A percentile compares a stretch with the other conserved stretches of the same genome.
These are phyloP conservation scores for Hecatera dysodea DNA, from an alignment of 2,888 invertebrate species.

Conservation along the genomic window DNA sequence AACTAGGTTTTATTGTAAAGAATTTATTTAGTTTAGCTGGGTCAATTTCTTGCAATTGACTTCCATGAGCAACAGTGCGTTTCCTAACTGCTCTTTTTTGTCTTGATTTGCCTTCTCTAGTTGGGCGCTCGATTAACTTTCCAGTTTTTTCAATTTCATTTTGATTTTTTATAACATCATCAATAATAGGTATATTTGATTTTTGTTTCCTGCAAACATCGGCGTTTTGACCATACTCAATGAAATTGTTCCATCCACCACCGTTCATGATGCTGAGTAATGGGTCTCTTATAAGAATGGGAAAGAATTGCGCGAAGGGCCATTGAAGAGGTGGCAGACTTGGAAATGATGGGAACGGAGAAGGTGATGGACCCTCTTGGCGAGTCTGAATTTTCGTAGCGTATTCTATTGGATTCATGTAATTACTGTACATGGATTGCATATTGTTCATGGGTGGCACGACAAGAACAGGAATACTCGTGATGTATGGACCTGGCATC, in stretches of 20 bases:
- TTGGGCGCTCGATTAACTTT: constrained; percentile 45
- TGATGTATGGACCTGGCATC: constrained; percentile 76
- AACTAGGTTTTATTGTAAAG: constrained; percentile 70
- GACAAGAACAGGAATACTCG: constrained; percentile 80
- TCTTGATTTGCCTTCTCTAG: constrained; percentile 66
- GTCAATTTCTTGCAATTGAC: constrained; percentile 72
- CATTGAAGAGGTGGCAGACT: constrained; percentile 79
- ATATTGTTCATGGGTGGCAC: constrained; percentile 72
- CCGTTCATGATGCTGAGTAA: constrained; percentile 86
- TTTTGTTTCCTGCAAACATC: constrained; percentile 88
- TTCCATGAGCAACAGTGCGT: constrained; percentile 74
- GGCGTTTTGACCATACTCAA: constrained; percentile 91
- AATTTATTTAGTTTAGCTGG: constrained; percentile 75
- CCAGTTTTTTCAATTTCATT: constrained; percentile 35
- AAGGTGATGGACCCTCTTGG: constrained; percentile 70
- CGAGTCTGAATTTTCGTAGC: constrained; percentile 72
- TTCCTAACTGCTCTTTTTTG: constrained; percentile 81
- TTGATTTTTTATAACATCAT: constrained; percentile 31
- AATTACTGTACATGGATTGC: constrained; percentile 56
- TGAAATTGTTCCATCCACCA: constrained; percentile 89
- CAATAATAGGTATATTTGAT: constrained; percentile 61
- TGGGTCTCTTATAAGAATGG: constrained; percentile 91
- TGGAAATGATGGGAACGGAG: constrained; percentile 64
- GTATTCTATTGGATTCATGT: constrained; percentile 68
- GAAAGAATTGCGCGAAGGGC: constrained; percentile 90